phyloP scores from a whole-genome alignment of 2,797 vertebrate genomes.

The Pempheris klunzingeri region DNA sequence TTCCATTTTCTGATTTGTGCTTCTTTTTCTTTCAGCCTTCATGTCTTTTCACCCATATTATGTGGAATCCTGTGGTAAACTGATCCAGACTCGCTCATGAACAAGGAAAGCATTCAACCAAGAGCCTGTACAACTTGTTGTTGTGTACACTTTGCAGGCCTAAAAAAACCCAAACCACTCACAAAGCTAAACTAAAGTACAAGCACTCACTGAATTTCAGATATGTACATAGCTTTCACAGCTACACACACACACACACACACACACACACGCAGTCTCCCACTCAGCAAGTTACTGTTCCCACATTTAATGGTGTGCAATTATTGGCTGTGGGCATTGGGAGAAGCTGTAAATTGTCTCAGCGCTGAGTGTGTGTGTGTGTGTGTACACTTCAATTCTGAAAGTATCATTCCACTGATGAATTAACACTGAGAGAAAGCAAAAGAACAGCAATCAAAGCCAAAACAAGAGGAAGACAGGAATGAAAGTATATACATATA shows the following conservation, averaged over 20 bases:
- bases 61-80: slow-evolving; percentile 15
- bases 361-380: not conserved
- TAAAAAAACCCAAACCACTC: not conserved
- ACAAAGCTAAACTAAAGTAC: not conserved
- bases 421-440: too few species aligned
- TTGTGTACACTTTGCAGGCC: not conserved
- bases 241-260: slow-evolving; percentile 2
- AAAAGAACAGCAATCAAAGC: not conserved
- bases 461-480: too few species aligned
- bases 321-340: slow-evolving; percentile 36
- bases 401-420: too few species aligned
- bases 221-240: slow-evolving; percentile 1
- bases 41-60: not conserved
- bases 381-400: too few species aligned
- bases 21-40: not conserved
- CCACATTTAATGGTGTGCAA: slow-evolving; percentile 37
- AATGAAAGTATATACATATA: too few species aligned
- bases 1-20: slow-evolving; percentile 6
- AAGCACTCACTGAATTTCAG: not conserved
- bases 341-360: slow-evolving; percentile 30
- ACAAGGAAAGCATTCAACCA: not conserved
- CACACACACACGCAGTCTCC: slow-evolving; percentile 3
- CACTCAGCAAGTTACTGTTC: slow-evolving; percentile 14
- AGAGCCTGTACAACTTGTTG: not conserved
- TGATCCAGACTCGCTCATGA: not conserved